Conservation (phyloP, 2,888 invertebrate species). For the Rhagium mordax region DNA sequence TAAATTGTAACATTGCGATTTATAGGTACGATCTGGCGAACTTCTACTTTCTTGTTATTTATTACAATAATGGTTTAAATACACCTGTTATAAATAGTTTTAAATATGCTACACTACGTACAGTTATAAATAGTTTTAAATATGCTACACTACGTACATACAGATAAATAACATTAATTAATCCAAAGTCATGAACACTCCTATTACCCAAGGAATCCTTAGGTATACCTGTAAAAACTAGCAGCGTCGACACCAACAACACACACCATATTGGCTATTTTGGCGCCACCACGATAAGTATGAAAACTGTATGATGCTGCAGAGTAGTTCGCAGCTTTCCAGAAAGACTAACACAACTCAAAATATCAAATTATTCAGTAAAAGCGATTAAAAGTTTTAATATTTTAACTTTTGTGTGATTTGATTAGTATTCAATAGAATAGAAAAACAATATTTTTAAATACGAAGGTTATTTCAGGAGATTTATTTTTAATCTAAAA, state of each 20-base stretch:
- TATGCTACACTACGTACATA: neutral
- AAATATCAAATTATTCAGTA: neutral
- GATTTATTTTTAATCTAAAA: neutral
- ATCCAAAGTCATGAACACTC: neutral
- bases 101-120: no score
- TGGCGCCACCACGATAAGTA: neutral
- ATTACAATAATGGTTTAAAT: no score
- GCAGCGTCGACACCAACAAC: neutral
- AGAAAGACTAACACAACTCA: neutral
- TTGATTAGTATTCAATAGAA: neutral
- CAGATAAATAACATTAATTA: neutral
- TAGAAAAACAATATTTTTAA: neutral
- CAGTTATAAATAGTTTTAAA: neutral
- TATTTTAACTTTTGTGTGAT: neutral
- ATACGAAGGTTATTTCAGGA: neutral
- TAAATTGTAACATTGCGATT: neutral
- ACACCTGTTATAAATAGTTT: neutral
- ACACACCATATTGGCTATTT: neutral
- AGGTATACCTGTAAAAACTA: neutral
- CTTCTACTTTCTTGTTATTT: neutral
- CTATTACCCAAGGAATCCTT: neutral
- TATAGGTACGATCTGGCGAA: neutral
- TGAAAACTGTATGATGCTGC: neutral
- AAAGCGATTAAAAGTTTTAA: neutral
- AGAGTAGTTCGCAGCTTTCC: neutral